These are phyloP conservation scores for Adrianichthys oophorus DNA, from an alignment of 2,797 vertebrate genomes.

Conservation along the genomic window DNA sequence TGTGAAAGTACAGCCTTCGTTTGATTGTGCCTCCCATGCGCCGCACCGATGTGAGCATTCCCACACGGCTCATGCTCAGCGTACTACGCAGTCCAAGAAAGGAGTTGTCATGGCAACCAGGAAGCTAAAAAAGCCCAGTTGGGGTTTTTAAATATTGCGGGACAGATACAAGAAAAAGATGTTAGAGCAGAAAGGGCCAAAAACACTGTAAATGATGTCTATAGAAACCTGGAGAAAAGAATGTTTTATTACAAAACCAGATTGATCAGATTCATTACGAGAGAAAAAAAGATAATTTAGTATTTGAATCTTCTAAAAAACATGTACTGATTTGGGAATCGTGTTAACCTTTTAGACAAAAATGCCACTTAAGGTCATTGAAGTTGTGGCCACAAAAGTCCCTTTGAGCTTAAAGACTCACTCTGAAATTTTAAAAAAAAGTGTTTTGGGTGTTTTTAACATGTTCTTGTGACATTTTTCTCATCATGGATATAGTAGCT, in stretches of 20 bases:
- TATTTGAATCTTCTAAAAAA: too few relatives aligned
- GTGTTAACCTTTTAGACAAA: too few relatives aligned
- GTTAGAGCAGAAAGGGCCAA: constrained; percentile 5
- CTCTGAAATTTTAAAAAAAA: too few relatives aligned
- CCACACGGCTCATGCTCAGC: constrained; percentile 48
- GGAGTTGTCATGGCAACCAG: constrained; percentile 58
- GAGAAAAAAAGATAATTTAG: background rate
- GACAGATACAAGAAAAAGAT: constrained; percentile 27
- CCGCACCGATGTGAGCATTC: constrained; percentile 30
- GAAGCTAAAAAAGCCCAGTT: constrained; percentile 42
- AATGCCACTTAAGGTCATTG: too few relatives aligned
- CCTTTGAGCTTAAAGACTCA: too few relatives aligned
- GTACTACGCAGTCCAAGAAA: constrained; percentile 48
- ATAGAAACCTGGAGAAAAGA: background rate
- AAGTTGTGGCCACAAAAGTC: too few relatives aligned
- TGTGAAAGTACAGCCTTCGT: constrained; percentile 35
- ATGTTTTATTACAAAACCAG: background rate
- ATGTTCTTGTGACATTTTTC: too few relatives aligned
- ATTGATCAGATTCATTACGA: constrained; percentile 6
- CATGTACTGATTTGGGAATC: too few relatives aligned
- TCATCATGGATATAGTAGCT: too few relatives aligned
- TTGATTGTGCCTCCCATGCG: constrained; percentile 22
- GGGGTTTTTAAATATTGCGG: constrained; percentile 53
- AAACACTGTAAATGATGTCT: background rate
- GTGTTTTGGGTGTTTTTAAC: too few relatives aligned